phyloP scores from a whole-genome alignment of 2,888 invertebrate species.

The Chloroclystis v-ata region DNA sequence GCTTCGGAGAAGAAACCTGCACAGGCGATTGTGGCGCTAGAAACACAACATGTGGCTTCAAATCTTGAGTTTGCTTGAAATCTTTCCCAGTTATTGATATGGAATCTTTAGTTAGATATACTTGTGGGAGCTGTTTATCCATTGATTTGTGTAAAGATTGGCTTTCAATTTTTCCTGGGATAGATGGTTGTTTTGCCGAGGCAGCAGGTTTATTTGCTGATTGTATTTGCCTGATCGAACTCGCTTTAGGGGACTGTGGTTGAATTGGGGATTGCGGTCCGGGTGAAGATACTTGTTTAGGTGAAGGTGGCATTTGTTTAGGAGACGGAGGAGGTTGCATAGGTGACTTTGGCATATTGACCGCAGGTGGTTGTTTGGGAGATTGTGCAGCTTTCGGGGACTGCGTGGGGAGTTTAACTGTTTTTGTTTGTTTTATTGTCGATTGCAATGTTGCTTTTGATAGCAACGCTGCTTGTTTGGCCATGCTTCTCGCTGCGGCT shows the following conservation, averaged over 20 bases:
- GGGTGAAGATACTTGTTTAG: conserved; percentile 16
- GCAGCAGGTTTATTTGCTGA: conserved; percentile 22
- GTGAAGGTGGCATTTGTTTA: conserved; percentile 13
- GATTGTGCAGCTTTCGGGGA: conserved; percentile 23
- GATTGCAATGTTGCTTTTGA: conserved; percentile 26
- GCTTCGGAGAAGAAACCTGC: conserved; percentile 13
- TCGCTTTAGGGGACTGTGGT: conserved; percentile 32
- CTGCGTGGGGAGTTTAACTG: conserved; percentile 22
- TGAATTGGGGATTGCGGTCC: conserved; percentile 42
- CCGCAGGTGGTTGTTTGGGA: conserved; percentile 16
- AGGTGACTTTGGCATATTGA: conserved; percentile 17
- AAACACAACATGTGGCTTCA: conserved; percentile 22
- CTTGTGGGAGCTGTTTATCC: conserved; percentile 11
- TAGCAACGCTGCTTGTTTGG: conserved; percentile 28
- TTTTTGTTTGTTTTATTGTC: conserved; percentile 12
- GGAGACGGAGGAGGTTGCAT: conserved; percentile 16
- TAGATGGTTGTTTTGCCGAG: conserved; percentile 23
- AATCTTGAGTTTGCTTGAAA: conserved; percentile 12
- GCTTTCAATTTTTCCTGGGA: conserved; percentile 3
- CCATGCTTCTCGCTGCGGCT: conserved; percentile 22
- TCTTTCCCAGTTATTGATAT: conserved; percentile 13
- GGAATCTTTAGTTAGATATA: conserved; percentile 13
- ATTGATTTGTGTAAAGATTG: conserved; percentile 3
- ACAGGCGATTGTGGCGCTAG: conserved; percentile 19
- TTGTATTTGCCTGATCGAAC: conserved; percentile 6